Evolutionary conservation across 2,888 invertebrate species (phyloP), one percentile per base, ranked within the genome.

Genomic region (Artemia sinica): DNA sequence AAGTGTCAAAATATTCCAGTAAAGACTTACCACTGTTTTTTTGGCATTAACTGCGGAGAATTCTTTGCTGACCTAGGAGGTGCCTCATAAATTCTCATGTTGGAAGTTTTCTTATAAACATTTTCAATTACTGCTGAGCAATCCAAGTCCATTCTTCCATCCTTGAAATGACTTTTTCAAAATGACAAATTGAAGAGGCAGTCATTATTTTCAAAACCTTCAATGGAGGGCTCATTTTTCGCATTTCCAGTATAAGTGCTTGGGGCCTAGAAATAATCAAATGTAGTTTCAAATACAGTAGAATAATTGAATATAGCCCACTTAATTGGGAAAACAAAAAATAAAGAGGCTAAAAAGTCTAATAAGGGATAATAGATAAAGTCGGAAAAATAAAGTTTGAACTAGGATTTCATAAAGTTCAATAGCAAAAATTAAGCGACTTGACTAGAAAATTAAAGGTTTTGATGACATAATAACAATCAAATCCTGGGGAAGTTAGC

Each of bases 61-160:
- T 58, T 58, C 58, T 58, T 58, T 10, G n/a, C 14, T 9, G 18
- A n/a, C n/a, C 18, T n/a, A 18, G 58, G 14, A 14, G 58, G n/a
- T n/a, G 14, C 58, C 10, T 58, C 14, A 18, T 14, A 14, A 18
- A 58, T 10, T 18, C 58, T 58, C 58, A 58, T n/a, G 58, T 58
- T 58, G 58, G 58, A 58, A 58, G 58, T 58, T 9, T 58, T 58
- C 58, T 58, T 58, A 58, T 58, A 58, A 9, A 58, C 58, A 58
- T 58, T 58, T n/a, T 10, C 58, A 58, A 58, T 58, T 14, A 18
- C 18, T n/a, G 58, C 58, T 14, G 58, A 58, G 58, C 58, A 58
- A 18, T 58, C 58, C 58, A 58, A 18, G 18, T 58, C 58, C 58
- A 58, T 58, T 9, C 10, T 58, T 18, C 58, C 58, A 58, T 58